Conservation (phyloP, 2,113 vertebrate genomes). For the Caranx melampygus region DNA sequence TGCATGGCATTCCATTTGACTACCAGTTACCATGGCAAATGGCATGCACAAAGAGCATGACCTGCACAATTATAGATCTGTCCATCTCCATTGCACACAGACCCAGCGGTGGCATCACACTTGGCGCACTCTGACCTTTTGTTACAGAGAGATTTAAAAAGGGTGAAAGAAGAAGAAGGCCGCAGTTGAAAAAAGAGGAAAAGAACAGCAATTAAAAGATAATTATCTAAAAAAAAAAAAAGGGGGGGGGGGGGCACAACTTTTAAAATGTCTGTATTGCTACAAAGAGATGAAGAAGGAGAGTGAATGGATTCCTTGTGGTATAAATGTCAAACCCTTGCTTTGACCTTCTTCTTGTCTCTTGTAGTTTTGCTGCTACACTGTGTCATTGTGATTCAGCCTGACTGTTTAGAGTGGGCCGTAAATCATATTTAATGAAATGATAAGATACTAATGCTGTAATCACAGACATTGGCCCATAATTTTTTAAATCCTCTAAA, state of each 20-base stretch:
- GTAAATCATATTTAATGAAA: constrained; percentile 11
- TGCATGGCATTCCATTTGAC: constrained; percentile 49
- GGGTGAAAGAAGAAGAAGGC: constrained; percentile 53
- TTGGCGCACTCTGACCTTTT: constrained; percentile 62
- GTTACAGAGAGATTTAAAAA: constrained; percentile 58
- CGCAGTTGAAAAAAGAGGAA: constrained; percentile 42
- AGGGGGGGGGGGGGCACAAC: neutral
- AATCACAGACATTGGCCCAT: neutral
- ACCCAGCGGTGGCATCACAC: constrained; percentile 15
- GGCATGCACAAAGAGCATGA: constrained; percentile 56
- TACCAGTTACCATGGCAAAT: constrained; percentile 66
- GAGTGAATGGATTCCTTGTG: constrained; percentile 41
- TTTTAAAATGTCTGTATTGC: constrained; percentile 41
- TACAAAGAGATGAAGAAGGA: constrained; percentile 9
- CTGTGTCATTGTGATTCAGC: constrained; percentile 15
- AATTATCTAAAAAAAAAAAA: constrained; percentile 60
- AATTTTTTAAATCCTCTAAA: neutral
- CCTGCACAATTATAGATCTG: constrained; percentile 48
- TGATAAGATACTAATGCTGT: neutral
- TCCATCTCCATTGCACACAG: constrained; percentile 18
- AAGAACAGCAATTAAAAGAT: constrained; percentile 76
- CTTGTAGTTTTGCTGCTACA: constrained; percentile 8
- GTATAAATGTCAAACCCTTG: constrained; percentile 70
- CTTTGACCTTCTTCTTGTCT: constrained; percentile 49
- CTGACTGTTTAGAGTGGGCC: constrained; percentile 1